A percentile compares a stretch with the other conserved stretches of the same genome.
These are phyloP conservation scores for Zygaena filipendulae DNA, from an alignment of 2,888 invertebrate genomes.

Conservation along the genomic window DNA sequence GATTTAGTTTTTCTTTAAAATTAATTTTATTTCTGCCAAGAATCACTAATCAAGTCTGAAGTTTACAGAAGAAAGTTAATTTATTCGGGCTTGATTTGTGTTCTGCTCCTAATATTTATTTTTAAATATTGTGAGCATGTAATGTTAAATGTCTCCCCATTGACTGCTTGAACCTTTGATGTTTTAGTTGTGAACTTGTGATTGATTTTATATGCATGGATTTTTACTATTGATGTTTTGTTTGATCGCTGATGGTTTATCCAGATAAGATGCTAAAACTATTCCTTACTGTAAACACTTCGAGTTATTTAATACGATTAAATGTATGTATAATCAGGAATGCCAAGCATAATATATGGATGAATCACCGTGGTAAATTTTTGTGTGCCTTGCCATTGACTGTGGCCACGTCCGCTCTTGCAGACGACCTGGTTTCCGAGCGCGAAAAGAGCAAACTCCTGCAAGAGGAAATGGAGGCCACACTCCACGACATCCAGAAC, in stretches of 20 bases:
- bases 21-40: conserved; percentile 19
- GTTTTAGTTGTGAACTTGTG: conserved; percentile 32
- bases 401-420: conserved; percentile 62
- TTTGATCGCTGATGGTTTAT: conserved; percentile 38
- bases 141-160: conserved; percentile 43
- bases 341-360: not conserved
- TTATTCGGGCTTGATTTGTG: too few species aligned
- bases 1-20: conserved; percentile 25
- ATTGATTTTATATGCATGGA: conserved; percentile 51
- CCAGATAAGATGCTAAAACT: too few species aligned
- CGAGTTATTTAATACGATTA: too few species aligned
- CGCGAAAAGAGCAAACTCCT: conserved; percentile 96
- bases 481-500: conserved; percentile 98
- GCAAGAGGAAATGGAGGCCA: conserved; percentile 98
- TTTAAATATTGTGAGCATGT: conserved; percentile 50
- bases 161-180: conserved; percentile 46
- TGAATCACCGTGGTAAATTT: not conserved
- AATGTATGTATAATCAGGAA: too few species aligned
- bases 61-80: too few species aligned
- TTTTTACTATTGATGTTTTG: conserved; percentile 37
- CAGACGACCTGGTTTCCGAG: conserved; percentile 96
- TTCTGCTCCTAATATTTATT: too few species aligned
- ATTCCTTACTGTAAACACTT: too few species aligned
- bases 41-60: too few species aligned
- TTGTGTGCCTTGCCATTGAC: conserved; percentile 53